Conservation (phyloP, 2,888 invertebrate species). For the Polietes domitor region DNA sequence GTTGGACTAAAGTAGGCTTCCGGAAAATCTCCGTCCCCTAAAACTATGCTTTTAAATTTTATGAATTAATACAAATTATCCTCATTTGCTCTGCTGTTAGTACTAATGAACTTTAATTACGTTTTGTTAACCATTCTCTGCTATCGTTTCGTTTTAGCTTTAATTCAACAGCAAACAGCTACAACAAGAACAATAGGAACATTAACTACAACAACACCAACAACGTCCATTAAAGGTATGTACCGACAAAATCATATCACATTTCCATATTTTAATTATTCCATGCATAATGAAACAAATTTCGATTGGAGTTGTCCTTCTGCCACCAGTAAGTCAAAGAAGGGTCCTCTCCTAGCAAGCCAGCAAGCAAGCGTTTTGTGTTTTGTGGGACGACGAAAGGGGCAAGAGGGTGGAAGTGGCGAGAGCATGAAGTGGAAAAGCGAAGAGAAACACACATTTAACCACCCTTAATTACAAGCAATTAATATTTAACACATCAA, state of each 20-base stretch:
- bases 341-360: too few species aligned
- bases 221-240: constrained; percentile 37
- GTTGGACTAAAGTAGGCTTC: too few species aligned
- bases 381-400: neutral
- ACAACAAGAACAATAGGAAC: neutral
- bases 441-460: neutral
- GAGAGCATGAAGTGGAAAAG: neutral
- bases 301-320: constrained; percentile 12
- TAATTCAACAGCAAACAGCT: neutral
- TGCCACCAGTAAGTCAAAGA: too few species aligned
- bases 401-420: too few species aligned
- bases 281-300: constrained; percentile 31
- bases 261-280: constrained; percentile 41
- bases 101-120: constrained; percentile 36
- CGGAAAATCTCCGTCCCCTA: neutral
- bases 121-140: neutral
- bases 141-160: constrained; percentile 26
- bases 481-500: constrained; percentile 78
- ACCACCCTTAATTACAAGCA: constrained; percentile 76
- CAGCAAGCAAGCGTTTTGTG: too few species aligned
- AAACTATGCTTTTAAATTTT: constrained; percentile 28
- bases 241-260: constrained; percentile 30
- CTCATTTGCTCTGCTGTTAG: constrained; percentile 20
- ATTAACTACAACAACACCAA: neutral
- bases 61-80: constrained; percentile 34